These are phyloP conservation scores for Pomacea canaliculata DNA, from an alignment of 2,888 invertebrate genomes.

Conservation along the genomic window DNA sequence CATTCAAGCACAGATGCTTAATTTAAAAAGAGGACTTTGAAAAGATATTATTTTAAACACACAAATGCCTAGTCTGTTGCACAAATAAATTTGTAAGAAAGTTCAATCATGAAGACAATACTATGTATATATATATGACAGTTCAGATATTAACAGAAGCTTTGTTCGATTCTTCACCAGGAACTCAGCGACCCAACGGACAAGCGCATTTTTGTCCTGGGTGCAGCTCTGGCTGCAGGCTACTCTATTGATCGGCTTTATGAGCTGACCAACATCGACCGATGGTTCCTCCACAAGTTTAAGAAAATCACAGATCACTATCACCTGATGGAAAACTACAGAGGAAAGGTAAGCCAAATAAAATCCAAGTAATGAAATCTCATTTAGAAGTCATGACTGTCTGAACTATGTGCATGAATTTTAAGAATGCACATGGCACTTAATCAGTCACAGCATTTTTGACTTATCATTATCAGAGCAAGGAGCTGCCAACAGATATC, in stretches of 20 bases:
- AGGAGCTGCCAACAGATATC: conserved; percentile 69
- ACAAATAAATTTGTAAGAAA: no score
- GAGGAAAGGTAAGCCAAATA: conserved; percentile 43
- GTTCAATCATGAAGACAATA: no score
- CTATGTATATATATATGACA: no score
- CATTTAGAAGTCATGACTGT: not conserved
- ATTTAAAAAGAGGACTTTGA: not conserved
- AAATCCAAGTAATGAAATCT: not conserved
- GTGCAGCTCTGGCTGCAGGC: conserved; percentile 83
- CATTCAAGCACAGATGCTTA: not conserved
- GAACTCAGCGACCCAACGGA: conserved; percentile 95
- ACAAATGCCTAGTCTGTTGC: not conserved
- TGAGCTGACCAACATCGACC: conserved; percentile 93
- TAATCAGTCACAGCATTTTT: no score
- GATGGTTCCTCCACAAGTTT: conserved; percentile 96
- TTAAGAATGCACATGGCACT: no score
- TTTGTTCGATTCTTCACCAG: conserved; percentile 36
- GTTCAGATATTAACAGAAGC: no score
- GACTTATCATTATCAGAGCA: conserved; percentile 35
- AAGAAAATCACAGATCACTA: conserved; percentile 88
- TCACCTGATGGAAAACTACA: conserved; percentile 75
- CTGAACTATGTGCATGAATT: no score
- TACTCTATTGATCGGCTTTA: conserved; percentile 89
- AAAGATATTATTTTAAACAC: not conserved
- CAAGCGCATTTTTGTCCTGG: conserved; percentile 94